These are phyloP conservation scores for Agapornis canus DNA, from an alignment of 2,797 vertebrate genomes.

Conservation along the genomic window DNA sequence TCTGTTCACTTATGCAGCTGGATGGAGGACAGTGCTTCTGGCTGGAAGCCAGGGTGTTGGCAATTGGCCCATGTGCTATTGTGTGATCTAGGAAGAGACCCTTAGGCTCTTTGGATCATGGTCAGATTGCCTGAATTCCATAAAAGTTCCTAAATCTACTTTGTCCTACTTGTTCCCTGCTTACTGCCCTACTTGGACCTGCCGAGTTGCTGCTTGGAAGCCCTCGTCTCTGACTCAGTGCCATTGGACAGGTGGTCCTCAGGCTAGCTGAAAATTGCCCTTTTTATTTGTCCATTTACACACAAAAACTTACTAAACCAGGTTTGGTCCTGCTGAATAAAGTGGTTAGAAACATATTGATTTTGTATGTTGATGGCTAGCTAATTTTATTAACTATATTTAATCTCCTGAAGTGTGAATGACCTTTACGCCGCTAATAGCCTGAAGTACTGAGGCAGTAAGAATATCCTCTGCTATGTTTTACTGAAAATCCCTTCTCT, in stretches of 20 bases:
- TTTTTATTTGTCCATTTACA: background rate
- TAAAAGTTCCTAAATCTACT: background rate
- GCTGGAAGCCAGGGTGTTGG: background rate
- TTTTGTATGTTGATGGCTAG: background rate
- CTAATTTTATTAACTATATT: background rate
- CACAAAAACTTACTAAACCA: background rate
- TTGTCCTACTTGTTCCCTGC: background rate
- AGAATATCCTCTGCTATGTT: background rate
- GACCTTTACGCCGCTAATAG: background rate
- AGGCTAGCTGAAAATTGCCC: background rate
- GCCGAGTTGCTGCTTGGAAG: background rate
- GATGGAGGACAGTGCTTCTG: background rate
- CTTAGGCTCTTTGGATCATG: constrained; percentile 28
- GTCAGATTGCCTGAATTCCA: constrained; percentile 5
- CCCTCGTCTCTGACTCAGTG: rapidly evolving
- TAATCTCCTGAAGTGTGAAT: background rate
- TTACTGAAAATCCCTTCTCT: background rate
- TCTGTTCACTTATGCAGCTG: background rate
- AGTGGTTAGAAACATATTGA: background rate
- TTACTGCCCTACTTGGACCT: background rate
- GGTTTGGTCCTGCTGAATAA: background rate
- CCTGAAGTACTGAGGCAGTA: background rate
- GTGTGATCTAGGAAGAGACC: constrained; percentile 46
- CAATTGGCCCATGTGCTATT: background rate
- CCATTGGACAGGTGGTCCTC: background rate